Percentiles rank a stretch among this genome's conserved stretches.
Evolutionary conservation across 2,888 invertebrate species (phyloP).

Genomic region (Machimus atricapillus): DNA sequence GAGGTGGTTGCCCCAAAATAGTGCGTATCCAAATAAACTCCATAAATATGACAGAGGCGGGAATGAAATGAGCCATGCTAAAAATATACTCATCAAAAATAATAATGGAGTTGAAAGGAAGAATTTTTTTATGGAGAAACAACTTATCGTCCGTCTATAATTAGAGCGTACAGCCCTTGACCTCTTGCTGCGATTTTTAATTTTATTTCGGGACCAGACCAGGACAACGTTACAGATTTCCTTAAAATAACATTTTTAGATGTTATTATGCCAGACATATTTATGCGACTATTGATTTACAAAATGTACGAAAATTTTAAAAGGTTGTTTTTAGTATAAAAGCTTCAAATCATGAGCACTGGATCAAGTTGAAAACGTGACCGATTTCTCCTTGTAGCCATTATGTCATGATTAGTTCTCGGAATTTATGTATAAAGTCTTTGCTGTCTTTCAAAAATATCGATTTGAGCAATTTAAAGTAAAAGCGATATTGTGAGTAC

Average conservation of each 20-base stretch:
- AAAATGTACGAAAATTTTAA: background rate
- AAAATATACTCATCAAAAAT: background rate
- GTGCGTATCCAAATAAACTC: background rate
- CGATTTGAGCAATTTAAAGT: background rate
- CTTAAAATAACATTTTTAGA: background rate
- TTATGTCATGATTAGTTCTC: background rate
- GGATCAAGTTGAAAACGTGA: background rate
- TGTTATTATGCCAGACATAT: background rate
- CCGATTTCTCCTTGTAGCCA: background rate
- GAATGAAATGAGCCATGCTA: background rate
- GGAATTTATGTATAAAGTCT: background rate
- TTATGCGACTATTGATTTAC: no score
- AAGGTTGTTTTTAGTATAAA: background rate
- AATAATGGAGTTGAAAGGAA: background rate
- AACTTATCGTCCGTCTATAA: background rate
- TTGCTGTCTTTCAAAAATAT: background rate
- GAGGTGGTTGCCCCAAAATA: background rate
- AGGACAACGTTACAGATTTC: background rate
- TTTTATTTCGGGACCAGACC: background rate
- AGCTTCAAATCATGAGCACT: background rate
- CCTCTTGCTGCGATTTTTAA: conserved; percentile 21
- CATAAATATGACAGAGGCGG: background rate
- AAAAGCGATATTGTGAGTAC: background rate
- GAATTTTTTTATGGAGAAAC: background rate
- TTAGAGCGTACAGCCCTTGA: background rate